phyloP scores from a whole-genome alignment of 2,888 invertebrate genomes.

The Lasius platythorax region DNA sequence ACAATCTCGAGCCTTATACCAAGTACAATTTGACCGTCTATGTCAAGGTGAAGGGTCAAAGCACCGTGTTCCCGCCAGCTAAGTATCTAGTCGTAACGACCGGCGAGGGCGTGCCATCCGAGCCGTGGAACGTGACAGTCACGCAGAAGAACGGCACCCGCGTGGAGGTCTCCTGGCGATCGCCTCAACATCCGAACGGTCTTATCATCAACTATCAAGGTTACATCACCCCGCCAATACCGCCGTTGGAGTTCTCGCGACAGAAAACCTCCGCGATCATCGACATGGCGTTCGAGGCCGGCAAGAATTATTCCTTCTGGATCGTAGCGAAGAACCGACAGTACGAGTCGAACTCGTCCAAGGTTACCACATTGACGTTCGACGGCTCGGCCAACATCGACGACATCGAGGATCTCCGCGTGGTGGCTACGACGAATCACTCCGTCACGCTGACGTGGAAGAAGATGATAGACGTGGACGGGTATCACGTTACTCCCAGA shows the following conservation, averaged over 20 bases:
- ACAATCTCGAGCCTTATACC: conserved; percentile 90
- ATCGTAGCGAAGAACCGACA: conserved; percentile 90
- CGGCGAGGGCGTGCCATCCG: conserved; percentile 90
- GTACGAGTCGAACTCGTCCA: conserved; percentile 89
- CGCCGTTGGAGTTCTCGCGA: conserved; percentile 86
- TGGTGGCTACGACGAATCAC: conserved; percentile 86
- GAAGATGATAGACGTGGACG: conserved; percentile 87
- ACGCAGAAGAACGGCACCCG: conserved; percentile 89
- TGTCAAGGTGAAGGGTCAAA: conserved; percentile 88
- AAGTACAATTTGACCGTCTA: conserved; percentile 94
- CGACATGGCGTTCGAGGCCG: conserved; percentile 87
- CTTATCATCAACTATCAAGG: conserved; percentile 89
- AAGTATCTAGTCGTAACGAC: conserved; percentile 89
- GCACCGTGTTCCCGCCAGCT: conserved; percentile 89
- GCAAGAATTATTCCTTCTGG: conserved; percentile 91
- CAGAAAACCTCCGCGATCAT: conserved; percentile 87
- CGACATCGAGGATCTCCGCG: conserved; percentile 87
- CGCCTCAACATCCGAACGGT: conserved; percentile 89
- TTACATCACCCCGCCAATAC: conserved; percentile 89
- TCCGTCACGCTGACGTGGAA: conserved; percentile 89
- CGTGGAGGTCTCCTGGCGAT: conserved; percentile 91
- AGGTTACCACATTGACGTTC: conserved; percentile 88
- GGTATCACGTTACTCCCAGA: conserved; percentile 87
- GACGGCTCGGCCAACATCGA: conserved; percentile 90
- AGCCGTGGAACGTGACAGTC: conserved; percentile 90